Percentiles rank a stretch among this genome's conserved stretches.
Evolutionary conservation across 2,888 invertebrate species (phyloP).

Genomic region (Agrilus cyanescens): DNA sequence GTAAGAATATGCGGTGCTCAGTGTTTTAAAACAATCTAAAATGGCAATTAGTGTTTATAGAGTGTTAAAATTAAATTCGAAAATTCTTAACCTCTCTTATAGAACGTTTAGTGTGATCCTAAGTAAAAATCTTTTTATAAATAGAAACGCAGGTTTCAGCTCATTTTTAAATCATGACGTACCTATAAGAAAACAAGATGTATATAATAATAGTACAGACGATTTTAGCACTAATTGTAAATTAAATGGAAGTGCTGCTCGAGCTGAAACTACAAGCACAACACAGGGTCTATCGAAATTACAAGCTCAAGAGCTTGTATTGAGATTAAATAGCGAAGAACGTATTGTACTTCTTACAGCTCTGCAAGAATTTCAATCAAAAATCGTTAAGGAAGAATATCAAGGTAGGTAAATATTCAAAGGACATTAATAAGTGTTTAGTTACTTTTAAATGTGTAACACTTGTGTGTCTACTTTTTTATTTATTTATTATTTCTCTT

Average conservation of each 20-base stretch:
- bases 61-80: neutral
- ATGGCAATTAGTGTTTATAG: too few relatives aligned
- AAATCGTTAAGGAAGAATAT: constrained; percentile 61
- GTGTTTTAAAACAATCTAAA: too few relatives aligned
- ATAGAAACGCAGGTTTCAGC: too few relatives aligned
- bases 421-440: constrained; percentile 19
- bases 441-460: constrained; percentile 9
- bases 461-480: too few relatives aligned
- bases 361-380: constrained; percentile 62
- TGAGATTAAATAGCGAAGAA: constrained; percentile 62
- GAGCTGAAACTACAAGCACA: constrained; percentile 33
- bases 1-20: too few relatives aligned
- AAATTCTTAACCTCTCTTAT: constrained; percentile 11
- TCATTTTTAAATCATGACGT: too few relatives aligned
- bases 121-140: too few relatives aligned
- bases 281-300: constrained; percentile 43
- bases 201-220: constrained; percentile 6
- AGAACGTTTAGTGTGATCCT: constrained; percentile 2
- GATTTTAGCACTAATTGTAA: constrained; percentile 21
- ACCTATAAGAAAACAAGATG: neutral
- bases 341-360: constrained; percentile 55
- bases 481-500: too few relatives aligned
- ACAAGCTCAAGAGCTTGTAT: constrained; percentile 61
- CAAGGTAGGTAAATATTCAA: constrained; percentile 60
- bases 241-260: constrained; percentile 29